Conservation (phyloP, 2,113 vertebrate genomes). For the Pseudois nayaur region DNA sequence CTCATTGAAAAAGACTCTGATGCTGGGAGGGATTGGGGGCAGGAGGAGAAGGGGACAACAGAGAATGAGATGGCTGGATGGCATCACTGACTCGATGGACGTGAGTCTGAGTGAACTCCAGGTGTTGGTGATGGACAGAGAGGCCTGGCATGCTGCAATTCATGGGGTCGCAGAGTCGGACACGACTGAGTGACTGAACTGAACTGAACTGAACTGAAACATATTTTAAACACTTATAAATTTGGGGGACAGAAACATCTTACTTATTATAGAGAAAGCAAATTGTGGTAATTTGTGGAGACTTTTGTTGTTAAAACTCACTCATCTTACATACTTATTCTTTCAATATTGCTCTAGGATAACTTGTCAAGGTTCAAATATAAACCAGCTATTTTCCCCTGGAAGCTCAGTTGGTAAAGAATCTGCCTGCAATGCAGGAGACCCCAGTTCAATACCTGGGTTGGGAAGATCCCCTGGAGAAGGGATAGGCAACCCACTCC, state of each 20-base stretch:
- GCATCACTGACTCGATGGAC: too few relatives aligned
- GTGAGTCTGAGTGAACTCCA: too few relatives aligned
- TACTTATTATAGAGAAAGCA: not conserved
- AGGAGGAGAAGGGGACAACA: too few relatives aligned
- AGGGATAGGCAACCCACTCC: not conserved
- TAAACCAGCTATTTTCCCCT: not conserved
- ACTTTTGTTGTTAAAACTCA: not conserved
- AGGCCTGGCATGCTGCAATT: too few relatives aligned
- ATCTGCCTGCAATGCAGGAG: not conserved
- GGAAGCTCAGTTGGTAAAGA: not conserved
- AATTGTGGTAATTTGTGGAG: not conserved
- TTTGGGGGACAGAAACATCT: not conserved
- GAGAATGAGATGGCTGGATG: too few relatives aligned
- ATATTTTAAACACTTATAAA: not conserved
- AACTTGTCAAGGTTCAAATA: not conserved
- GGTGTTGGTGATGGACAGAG: too few relatives aligned
- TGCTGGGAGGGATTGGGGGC: too few relatives aligned
- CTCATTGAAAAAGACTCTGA: too few relatives aligned
- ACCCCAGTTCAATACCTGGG: rapidly evolving
- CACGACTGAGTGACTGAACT: too few relatives aligned
- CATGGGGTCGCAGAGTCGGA: too few relatives aligned
- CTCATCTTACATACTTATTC: not conserved
- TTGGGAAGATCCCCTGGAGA: not conserved
- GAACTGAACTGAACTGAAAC: too few relatives aligned
- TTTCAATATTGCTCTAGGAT: not conserved